Conservation (phyloP, 2,797 vertebrate genomes). For the Sebastes kiyomatsui region DNA sequence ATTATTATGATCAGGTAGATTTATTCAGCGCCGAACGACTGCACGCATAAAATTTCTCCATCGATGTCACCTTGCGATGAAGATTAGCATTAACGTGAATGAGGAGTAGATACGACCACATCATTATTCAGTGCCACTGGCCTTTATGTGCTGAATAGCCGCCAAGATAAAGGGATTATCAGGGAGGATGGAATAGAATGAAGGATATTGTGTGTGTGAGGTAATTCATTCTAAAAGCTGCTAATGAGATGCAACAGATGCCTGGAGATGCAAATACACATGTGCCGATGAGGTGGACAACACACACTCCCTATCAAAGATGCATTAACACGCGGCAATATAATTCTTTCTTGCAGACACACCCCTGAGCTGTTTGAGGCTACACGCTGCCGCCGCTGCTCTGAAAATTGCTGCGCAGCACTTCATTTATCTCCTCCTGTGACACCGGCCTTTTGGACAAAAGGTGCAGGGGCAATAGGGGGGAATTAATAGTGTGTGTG, state of each 20-base stretch:
- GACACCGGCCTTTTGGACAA: constrained; percentile 55
- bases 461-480: constrained; percentile 19
- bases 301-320: not conserved
- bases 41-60: constrained; percentile 34
- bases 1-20: not conserved
- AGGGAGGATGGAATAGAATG: constrained; percentile 53
- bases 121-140: constrained; percentile 66
- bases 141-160: constrained; percentile 64
- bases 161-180: constrained; percentile 74
- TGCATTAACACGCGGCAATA: not conserved
- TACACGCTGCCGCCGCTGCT: not conserved
- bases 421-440: constrained; percentile 56
- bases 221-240: constrained; percentile 52
- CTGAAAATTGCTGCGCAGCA: constrained; percentile 15
- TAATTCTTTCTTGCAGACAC: constrained; percentile 10
- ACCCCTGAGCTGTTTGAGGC: constrained; percentile 16
- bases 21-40: constrained; percentile 11
- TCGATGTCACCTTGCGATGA: constrained; percentile 65
- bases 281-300: not conserved
- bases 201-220: constrained; percentile 14
- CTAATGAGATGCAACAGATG: constrained; percentile 75
- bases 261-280: constrained; percentile 13
- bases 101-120: constrained; percentile 47
- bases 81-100: constrained; percentile 62
- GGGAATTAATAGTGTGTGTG: constrained; percentile 24